Conservation (phyloP, 2,113 vertebrate genomes). For the Sphyrna mokarran region DNA sequence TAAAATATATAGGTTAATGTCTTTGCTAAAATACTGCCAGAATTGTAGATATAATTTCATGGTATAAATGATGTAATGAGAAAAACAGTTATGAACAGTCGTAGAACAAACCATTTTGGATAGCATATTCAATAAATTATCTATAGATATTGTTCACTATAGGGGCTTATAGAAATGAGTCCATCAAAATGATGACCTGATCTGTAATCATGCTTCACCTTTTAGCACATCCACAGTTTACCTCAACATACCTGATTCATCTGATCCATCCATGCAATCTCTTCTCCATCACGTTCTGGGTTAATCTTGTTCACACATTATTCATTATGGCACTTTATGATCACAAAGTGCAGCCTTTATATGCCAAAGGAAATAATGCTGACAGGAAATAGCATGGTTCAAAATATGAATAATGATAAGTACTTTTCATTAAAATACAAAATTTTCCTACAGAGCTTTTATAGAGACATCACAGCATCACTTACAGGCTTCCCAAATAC, state of each 20-base stretch:
- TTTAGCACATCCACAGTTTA: slow-evolving; percentile 12
- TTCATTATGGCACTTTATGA: slow-evolving; percentile 69
- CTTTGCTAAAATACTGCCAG: neutral
- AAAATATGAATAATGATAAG: neutral
- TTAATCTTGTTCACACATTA: slow-evolving; percentile 69
- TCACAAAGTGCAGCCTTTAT: slow-evolving; percentile 60
- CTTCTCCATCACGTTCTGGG: slow-evolving; percentile 74
- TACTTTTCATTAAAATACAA: neutral
- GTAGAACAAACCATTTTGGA: neutral
- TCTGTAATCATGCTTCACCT: neutral
- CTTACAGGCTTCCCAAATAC: neutral
- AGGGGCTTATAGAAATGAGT: neutral
- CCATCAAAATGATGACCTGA: neutral
- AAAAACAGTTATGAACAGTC: neutral
- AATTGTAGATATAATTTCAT: neutral
- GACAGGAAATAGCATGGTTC: neutral
- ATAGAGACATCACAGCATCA: neutral
- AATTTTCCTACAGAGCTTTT: too few species aligned
- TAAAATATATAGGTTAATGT: neutral
- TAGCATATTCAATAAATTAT: neutral
- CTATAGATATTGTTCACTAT: neutral
- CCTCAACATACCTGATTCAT: slow-evolving; percentile 63
- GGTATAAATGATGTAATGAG: neutral
- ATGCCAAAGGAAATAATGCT: slow-evolving; percentile 47
- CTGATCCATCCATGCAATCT: slow-evolving; percentile 73